Evolutionary conservation across 2,113 vertebrate species (phyloP), one percentile per base, ranked within the genome.

Genomic region (Bubo scandiacus): DNA sequence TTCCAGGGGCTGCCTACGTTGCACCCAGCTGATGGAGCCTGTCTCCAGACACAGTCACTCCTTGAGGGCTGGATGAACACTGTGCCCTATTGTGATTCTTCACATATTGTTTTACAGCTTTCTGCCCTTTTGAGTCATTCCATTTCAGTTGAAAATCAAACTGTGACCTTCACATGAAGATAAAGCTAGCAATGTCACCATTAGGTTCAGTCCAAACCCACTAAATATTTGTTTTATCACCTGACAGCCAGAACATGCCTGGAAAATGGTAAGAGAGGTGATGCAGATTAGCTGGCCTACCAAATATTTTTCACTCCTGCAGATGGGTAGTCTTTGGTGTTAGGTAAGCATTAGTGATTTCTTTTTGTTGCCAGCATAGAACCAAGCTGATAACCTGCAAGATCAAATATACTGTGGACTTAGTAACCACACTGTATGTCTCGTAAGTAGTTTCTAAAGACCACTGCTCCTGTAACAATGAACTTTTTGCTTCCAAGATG

Each of bases 201-300:
- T 86, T 86, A 70, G 45, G 57, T 91, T 70, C 90, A 86, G 38
- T 55, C 82, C 85, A 91, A 91, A 82, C 22, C 54, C 65, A 72
- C 40, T 65, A 49, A 82, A 71, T 81, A 57, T 92, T 88, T 94
- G 62, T 88, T 96, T 91, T 88, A 65, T 51, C 80, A 71, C 51
- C 54, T 88, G 72, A 89, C 92, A 91, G 72, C 34, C 55, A 62
- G 86, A 96, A 84, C 8, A 1, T 63, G 86, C 63, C 91, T 92
- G 81, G 67, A 93, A 91, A 94, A 91, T 91, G 67, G 73, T 82
- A 34, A 63, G 86, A 82, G 81, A 90, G 88, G 88, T 81, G 75
- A 78, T 90, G 42, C 81, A 92, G 94, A 86, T 94, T 91, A 96
- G 83, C 83, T 95, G 57, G 52, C 55, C 80, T 95, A 45, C 82